Evolutionary conservation across 2,797 vertebrate species (phyloP).

Genomic region (Buphagus erythrorhynchus): DNA sequence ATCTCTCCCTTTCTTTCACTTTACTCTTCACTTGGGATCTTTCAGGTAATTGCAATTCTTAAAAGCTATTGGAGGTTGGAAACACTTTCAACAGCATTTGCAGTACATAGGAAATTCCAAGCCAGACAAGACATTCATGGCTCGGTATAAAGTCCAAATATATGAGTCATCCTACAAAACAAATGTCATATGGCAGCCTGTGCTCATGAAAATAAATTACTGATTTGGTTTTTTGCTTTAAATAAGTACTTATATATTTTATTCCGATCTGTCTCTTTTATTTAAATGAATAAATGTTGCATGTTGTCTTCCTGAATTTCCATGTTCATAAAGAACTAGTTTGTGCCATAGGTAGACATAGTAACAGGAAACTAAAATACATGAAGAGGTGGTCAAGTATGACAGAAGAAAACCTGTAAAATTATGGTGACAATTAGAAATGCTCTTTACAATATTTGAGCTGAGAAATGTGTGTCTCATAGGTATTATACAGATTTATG

Average conservation of each 20-base stretch:
- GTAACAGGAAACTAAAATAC: conserved; percentile 28
- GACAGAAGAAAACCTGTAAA: conserved; percentile 36
- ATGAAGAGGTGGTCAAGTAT: background rate
- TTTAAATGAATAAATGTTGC: background rate
- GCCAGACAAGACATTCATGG: background rate
- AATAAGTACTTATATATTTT: background rate
- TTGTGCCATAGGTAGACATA: rapidly evolving
- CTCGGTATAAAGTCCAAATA: background rate
- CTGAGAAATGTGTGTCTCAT: background rate
- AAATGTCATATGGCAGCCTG: background rate
- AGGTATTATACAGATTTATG: background rate
- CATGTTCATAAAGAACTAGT: background rate
- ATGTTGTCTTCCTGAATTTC: conserved; percentile 1
- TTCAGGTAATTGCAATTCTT: background rate
- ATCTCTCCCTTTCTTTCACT: background rate
- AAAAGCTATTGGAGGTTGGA: background rate
- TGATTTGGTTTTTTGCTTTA: background rate
- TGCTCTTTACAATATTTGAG: background rate
- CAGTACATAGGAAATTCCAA: background rate
- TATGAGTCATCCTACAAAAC: background rate
- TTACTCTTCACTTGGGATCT: background rate
- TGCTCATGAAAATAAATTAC: conserved; percentile 18
- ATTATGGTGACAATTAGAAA: background rate
- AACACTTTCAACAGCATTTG: background rate
- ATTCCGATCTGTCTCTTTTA: background rate